phyloP scores from a whole-genome alignment of 1,140 invertebrate genomes.

The Trigoniulus corallinus region DNA sequence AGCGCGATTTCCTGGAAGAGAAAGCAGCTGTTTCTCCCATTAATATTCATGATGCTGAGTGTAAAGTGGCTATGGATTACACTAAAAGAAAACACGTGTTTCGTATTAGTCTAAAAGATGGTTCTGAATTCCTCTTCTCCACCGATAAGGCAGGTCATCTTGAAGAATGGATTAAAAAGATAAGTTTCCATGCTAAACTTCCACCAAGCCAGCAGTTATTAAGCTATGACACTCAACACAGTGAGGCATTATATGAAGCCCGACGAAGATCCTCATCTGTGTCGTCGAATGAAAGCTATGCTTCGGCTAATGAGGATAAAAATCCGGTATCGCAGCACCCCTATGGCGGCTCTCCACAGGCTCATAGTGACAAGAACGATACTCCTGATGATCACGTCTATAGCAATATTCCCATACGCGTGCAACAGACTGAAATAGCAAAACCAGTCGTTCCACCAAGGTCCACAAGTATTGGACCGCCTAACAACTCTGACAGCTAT shows the following conservation, averaged over 20 bases:
- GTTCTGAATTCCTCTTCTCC: slow-evolving; percentile 81
- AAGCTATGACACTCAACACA: slow-evolving; percentile 46
- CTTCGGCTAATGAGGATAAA: background rate
- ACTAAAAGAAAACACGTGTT: slow-evolving; percentile 91
- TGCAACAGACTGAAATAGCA: background rate
- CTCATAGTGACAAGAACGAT: background rate
- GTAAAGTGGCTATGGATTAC: slow-evolving; percentile 75
- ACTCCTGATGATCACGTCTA: background rate
- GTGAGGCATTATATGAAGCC: background rate
- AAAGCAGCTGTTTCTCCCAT: slow-evolving; percentile 81
- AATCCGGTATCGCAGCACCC: background rate
- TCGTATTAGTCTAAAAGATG: slow-evolving; percentile 67
- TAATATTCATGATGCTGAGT: slow-evolving; percentile 68
- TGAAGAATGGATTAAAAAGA: slow-evolving; percentile 85
- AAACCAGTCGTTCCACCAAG: no score
- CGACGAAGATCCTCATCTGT: background rate
- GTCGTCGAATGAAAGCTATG: background rate
- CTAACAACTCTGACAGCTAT: no score
- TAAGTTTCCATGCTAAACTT: slow-evolving; percentile 80
- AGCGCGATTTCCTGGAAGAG: slow-evolving; percentile 64
- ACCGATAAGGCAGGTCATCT: slow-evolving; percentile 54
- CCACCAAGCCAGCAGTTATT: slow-evolving; percentile 74
- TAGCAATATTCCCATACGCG: background rate
- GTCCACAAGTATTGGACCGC: no score
- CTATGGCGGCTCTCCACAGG: background rate